Base-by-base conservation (phyloP, 2,113 vertebrate species). In the Mobula hypostoma region DNA sequence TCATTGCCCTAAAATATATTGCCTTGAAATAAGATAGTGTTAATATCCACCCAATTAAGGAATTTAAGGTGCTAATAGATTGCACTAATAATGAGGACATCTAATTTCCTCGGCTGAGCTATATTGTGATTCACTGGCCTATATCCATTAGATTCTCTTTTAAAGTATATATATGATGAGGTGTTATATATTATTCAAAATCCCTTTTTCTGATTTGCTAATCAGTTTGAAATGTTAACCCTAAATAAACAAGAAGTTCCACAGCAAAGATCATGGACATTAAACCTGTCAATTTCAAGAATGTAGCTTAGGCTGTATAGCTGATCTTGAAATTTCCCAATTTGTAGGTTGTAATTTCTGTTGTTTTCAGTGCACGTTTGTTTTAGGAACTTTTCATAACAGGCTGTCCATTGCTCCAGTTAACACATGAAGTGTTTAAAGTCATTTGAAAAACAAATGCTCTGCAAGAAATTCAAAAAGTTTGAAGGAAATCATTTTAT, bases 61-160 rank as follows among this genome's bases (percentile, higher is more conserved):
- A 92, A 12, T 72, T 8, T 72, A 29, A 93, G 32, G 17, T 32
- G 70, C 66, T 72, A 12, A 91, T 24, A 40, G 66, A 68, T 70
- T 68, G 7, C 14, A 17, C 88, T 90, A 27, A 66, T 72, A 70
- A 29, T 90, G 85, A 74, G 48, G 91, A 93, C 48, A 56, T 76
- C 36, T 76, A 19, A 93, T 48, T 74, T 93, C 21, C 70, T 93
- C 91, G 74, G 40, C 70, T 93, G 68, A 91, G 63, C 48, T 24
- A 56, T 24, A 32, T 74, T 74, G 36, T 93, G 68, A 74, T 74
- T 74, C 70, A 74, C 9, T 90, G 70, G 48, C 12, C 27, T 76
- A 27, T 76, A 40, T 74, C 70, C 70, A 93, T 93, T 92, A 92
- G 68, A 87, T 87, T 87, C 88, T 92, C 66, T 12, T 74, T 40